Evolutionary conservation across 2,888 invertebrate species (phyloP), one percentile per base, ranked within the genome.

Genomic region (Dolichopus griseipennis): DNA sequence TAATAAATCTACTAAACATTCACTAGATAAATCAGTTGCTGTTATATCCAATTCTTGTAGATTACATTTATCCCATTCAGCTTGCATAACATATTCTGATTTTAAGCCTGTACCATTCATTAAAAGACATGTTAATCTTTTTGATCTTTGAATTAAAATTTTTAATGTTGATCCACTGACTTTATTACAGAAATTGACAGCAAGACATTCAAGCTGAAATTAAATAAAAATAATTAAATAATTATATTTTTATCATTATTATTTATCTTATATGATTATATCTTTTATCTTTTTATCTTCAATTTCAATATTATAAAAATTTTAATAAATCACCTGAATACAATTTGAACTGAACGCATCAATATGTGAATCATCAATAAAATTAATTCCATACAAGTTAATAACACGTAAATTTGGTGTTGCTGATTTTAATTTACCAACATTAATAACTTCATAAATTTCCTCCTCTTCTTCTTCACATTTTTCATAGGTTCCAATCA

Each of bases 401-500:
- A 99, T 97, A 10, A 98, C 95, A 71, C 96, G 86, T 71, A 99
- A 84, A 83, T 99, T 99, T 0, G 99, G 99, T 0, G 97, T 97
- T 7, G 97, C 97, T 0, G 96, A 93, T 82, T 99, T 99, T 68
- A 99, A 84, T 79, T 97, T 99, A 81, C 97, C 97, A 34, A 99
- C 96, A 84, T 99, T 99, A 75, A 99, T 96, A 7, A 97, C 97
- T 81, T 97, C 97, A 82, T 97, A 97, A 74, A 98, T 97, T 83
- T 99, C 99, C 78, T 99, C 99, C 77, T 99, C 98, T 76, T 97
- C 98, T 78, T 98, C 97, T 79, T 97, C 96, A 6, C 96, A 90
- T 79, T 97, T 97, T 79, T 97, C 97, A 78, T 97, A 97, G 0
- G 97, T 97, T 18, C 97, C 99, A 77, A 99, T 94, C 68, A 99